A percentile compares a stretch with the other conserved stretches of the same genome.
These are phyloP conservation scores for Yponomeuta malinellus DNA, from an alignment of 2,888 invertebrate genomes.

Conservation along the genomic window DNA sequence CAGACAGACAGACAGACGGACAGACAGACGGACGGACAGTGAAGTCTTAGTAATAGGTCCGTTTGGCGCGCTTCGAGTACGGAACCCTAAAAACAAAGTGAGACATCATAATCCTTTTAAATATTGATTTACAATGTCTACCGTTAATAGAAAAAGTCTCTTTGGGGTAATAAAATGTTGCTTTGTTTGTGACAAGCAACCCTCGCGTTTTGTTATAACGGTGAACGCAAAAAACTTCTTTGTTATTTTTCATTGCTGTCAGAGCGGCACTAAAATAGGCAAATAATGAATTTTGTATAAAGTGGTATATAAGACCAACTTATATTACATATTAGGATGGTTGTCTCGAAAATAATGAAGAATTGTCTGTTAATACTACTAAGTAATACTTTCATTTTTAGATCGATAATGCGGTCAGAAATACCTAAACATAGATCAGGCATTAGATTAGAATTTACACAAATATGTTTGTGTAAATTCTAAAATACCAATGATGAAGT, in stretches of 20 bases:
- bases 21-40: too few relatives aligned
- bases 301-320: too few relatives aligned
- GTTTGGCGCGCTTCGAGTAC: too few relatives aligned
- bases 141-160: slow-evolving; percentile 22
- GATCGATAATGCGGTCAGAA: neutral
- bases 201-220: neutral
- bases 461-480: slow-evolving; percentile 19
- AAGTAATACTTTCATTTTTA: neutral
- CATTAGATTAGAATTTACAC: too few relatives aligned
- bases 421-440: neutral
- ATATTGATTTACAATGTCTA: slow-evolving; percentile 47
- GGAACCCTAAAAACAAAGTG: slow-evolving; percentile 37
- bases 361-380: neutral
- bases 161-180: neutral
- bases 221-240: neutral
- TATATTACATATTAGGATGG: too few relatives aligned
- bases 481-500: slow-evolving; percentile 47
- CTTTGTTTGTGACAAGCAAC: neutral
- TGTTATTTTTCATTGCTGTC: neutral
- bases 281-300: neutral
- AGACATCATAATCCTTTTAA: slow-evolving; percentile 50
- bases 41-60: too few relatives aligned
- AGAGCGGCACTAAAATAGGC: neutral
- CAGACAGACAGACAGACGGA: too few relatives aligned
- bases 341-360: neutral